Evolutionary conservation across 2,888 invertebrate genomes (phyloP), one percentile per base, ranked within the genome.

Genomic region (Brachyptera putata): DNA sequence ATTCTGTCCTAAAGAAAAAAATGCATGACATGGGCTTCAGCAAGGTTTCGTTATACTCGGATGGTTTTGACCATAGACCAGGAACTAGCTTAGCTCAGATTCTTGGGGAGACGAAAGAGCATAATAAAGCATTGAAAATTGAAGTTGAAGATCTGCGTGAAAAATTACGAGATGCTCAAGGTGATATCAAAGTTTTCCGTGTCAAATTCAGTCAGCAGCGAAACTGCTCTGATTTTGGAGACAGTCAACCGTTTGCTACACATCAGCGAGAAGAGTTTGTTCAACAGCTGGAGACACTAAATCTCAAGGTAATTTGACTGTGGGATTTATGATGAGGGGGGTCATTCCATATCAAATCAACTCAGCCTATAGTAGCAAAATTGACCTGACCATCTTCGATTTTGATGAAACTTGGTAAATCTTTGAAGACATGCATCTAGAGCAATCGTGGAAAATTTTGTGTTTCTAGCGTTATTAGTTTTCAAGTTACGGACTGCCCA

Each of bases 101-200:
- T 48, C 61, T 64, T 41, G 69, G 59, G 16, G 79, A 81, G 67
- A 71, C 76, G 24, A 74, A 75, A 64, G 82, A 82, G 67, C 73
- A 77, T 63, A 82, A 80, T 65, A 81, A 81, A 69, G 75, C 76
- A 49, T 71, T 81, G 18, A 75, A 77, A 65, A 73, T 80, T 66
- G 80, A 83, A 80, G 82, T 87, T 11, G 89, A 89, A 70, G 82
- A 84, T 11, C 72, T 90, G 56, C 82, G 82, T 67, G 86, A 86
- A 69, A 88, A 87, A 69, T 75, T 91, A 30, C 78, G 79, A 7
- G 87, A 88, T 69, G 80, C 86, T 21, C 80, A 82, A 65, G 85
- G 84, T n/a, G 88, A 88, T 68, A 84, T 86, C 62, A 77, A 82
- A 68, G 77, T 77, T 61, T 73, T 77, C 18, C 75, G 76, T 70